A percentile compares a stretch with the other conserved stretches of the same genome.
Conservation (phyloP, 2,797 vertebrate species). For the Poeciliopsis gracilis region DNA sequence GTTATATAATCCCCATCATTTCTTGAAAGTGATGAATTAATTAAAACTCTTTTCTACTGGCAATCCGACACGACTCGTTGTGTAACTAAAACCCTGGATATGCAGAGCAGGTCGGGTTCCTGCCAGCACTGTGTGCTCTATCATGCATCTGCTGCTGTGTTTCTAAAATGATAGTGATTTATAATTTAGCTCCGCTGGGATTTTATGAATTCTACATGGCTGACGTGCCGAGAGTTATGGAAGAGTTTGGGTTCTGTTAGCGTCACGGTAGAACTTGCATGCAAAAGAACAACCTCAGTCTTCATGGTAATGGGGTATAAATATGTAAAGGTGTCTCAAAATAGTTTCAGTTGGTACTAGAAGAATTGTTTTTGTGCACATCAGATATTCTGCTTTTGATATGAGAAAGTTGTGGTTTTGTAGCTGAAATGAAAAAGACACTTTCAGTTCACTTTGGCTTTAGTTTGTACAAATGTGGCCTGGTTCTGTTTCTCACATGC, state of each 20-base stretch:
- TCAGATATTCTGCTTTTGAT: not conserved
- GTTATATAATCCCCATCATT: conserved; percentile 4
- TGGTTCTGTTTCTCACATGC: not conserved
- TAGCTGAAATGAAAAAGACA: not conserved
- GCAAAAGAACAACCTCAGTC: not conserved
- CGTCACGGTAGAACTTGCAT: not conserved
- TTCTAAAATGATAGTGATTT: conserved; percentile 8
- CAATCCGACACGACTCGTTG: not conserved
- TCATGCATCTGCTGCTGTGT: conserved; percentile 4
- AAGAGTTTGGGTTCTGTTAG: not conserved
- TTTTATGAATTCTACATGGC: not conserved
- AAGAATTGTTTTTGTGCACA: not conserved
- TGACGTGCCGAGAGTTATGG: not conserved
- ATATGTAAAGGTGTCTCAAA: not conserved
- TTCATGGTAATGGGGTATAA: not conserved
- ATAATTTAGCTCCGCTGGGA: not conserved
- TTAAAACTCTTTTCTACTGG: conserved; percentile 13
- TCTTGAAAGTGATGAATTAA: conserved; percentile 16
- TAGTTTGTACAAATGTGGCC: not conserved
- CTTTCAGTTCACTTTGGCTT: not conserved
- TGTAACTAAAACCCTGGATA: conserved; percentile 4
- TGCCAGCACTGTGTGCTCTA: not conserved
- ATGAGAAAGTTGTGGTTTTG: not conserved
- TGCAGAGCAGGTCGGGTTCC: not conserved
- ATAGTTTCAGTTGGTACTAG: not conserved